Percentiles rank a stretch among this genome's conserved stretches.
These are phyloP conservation scores for Synanthedon vespiformis DNA, from an alignment of 2,888 invertebrate species.

Conservation along the genomic window DNA sequence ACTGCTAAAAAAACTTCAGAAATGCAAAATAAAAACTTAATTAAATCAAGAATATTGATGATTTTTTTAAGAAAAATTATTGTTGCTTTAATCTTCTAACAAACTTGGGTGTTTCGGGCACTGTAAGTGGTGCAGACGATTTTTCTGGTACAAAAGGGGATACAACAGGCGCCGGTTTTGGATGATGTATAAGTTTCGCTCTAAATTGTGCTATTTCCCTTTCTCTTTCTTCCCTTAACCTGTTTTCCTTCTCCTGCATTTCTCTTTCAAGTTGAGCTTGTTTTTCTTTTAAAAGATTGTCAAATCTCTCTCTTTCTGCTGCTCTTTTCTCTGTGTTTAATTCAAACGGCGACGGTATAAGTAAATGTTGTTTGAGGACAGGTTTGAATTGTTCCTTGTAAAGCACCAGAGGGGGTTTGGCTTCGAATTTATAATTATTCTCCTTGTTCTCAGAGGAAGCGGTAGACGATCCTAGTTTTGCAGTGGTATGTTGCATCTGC, in stretches of 20 bases:
- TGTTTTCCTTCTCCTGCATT: constrained; percentile 40
- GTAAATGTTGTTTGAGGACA: constrained; percentile 49
- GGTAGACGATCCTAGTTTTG: constrained; percentile 27
- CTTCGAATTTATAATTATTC: constrained; percentile 69
- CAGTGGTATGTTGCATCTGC: constrained; percentile 34
- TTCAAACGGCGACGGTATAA: constrained; percentile 64
- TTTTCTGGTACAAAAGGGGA: constrained; percentile 63
- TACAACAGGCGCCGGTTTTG: constrained; percentile 70
- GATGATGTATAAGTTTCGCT: constrained; percentile 71
- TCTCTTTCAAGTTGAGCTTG: constrained; percentile 59
- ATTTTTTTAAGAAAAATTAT: constrained; percentile 8
- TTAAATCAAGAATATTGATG: background rate
- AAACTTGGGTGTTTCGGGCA: constrained; percentile 74
- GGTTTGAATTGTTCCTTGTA: constrained; percentile 76
- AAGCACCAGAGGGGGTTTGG: constrained; percentile 72
- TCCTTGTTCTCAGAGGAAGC: constrained; percentile 57
- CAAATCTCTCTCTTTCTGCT: constrained; percentile 71
- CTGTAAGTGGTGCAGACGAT: constrained; percentile 67
- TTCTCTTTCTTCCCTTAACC: constrained; percentile 55
- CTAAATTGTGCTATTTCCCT: constrained; percentile 63
- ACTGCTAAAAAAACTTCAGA: too few relatives aligned
- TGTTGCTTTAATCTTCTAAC: constrained; percentile 41
- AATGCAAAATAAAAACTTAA: too few relatives aligned
- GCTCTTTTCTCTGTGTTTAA: constrained; percentile 76
- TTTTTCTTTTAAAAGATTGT: constrained; percentile 65